Evolutionary conservation across 1,140 invertebrate species (phyloP), one percentile per base, ranked within the genome.

Genomic region (Probaryconus sp.): DNA sequence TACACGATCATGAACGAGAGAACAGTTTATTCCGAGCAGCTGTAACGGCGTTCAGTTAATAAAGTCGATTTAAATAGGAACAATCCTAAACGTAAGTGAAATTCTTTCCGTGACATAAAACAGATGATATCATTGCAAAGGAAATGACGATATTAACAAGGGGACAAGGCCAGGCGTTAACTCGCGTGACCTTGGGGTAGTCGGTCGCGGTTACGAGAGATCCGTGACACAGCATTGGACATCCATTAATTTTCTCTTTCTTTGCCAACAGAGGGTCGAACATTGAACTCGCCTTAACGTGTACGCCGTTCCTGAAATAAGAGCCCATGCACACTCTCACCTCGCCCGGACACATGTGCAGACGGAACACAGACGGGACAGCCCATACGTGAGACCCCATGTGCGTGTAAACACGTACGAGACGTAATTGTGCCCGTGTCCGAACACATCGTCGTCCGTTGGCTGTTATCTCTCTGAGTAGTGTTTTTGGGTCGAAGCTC

Each of bases 401-500:
- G 38, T 33, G 56, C 51, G 42, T 55, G 48, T 60, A 63, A 60
- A 53, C 56, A 70, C 56, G 67, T 61, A 48, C 17, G 26, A 2
- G 9, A 51, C 56, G 56, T 51, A 51, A 35, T 58, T 45, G 43
- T 24, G 48, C 31, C 63, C 30, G 18, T 30, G 11, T 28, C 16
- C 24, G 30, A 38, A 53, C 31, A 56, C 55, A 61, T 18, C 11
- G 30, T 42, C 55, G 33, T 3, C 6, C n/a, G n/a, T n/a, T n/a
- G n/a, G n/a, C 16, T 58, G 56, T 56, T 71, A 50, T 71, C 68
- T 71, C 58, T 55, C 50, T 71, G 48, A 1, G 13, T 21, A 38
- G 67, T 60, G 56, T 63, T 63, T 56, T 71, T 63, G 58, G 56
- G 53, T 64, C 58, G 58, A 64, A 72, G 42, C 37, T 31, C 11